Percentiles rank a stretch among this genome's conserved stretches.
These are phyloP conservation scores for Melanocharis versteri DNA, from an alignment of 2,113 vertebrate genomes.

Conservation along the genomic window DNA sequence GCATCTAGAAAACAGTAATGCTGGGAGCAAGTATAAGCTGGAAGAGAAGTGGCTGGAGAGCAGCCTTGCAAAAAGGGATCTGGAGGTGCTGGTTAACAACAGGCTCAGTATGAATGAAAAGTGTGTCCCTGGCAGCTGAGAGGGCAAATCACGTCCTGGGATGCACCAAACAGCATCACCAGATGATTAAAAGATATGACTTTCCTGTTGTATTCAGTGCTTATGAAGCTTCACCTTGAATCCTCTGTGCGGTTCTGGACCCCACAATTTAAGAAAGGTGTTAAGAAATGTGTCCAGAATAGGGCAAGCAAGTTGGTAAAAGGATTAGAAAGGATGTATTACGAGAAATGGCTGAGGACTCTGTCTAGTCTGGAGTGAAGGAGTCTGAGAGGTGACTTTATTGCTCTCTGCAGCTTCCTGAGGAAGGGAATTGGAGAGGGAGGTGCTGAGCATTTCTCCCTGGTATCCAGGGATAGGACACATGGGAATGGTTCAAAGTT, in stretches of 20 bases:
- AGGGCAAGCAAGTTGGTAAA: neutral
- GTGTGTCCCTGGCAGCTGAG: neutral
- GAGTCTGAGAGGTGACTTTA: neutral
- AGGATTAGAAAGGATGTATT: neutral
- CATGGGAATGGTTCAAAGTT: neutral
- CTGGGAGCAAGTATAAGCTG: rapidly evolving
- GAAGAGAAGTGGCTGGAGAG: neutral
- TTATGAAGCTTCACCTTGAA: neutral
- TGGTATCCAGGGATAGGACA: neutral
- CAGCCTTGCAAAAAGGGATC: neutral
- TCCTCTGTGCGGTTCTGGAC: neutral
- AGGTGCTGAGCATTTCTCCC: neutral
- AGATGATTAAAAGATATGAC: rapidly evolving
- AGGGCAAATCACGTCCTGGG: rapidly evolving
- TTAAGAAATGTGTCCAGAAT: neutral
- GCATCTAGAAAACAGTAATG: neutral
- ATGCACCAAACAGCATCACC: neutral
- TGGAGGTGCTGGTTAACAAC: neutral
- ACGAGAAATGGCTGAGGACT: rapidly evolving
- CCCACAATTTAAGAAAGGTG: neutral
- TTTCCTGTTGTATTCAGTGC: rapidly evolving
- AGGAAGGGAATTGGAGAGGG: neutral
- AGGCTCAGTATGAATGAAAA: neutral
- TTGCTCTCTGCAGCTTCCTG: neutral
- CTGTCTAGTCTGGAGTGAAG: neutral